Evolutionary conservation across 1,140 invertebrate genomes (phyloP), one percentile per base, ranked within the genome.

Genomic region (Lepidurus arcticus): DNA sequence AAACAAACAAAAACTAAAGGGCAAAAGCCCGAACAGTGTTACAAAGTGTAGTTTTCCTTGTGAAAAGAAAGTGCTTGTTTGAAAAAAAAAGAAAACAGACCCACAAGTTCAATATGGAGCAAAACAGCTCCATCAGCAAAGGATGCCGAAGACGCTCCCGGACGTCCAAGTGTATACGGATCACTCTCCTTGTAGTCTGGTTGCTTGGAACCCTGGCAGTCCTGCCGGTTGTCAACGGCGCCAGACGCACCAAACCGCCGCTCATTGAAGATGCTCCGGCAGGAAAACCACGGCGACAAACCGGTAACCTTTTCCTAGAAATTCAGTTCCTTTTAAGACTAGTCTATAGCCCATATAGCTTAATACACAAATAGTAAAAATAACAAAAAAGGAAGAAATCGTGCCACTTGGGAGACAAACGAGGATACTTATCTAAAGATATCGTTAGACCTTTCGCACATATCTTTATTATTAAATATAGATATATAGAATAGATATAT

Each of bases 191-290:
- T 21, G 21, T 65, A 13, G 16, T 65, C 16, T 65, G 53, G 53
- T 13, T 65, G 53, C 53, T 65, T 5, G 9, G 16, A 21, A 65
- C 53, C 53, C 21, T 65, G n/a, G n/a, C 53, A 11, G n/a, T 65
- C 53, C 53, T 65, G n/a, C 53, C 53, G 13, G 53, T 65, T 65
- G 53, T 65, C 53, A 65, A 65, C 53, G 53, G 53, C 53, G 53
- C 53, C 53, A 65, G 53, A 21, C 53, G 53, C 53, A 65, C 53
- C 16, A 65, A 65, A 21, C 53, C 53, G 16, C 53, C 53, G 53
- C 53, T 65, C 53, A 65, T 65, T 65, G 53, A 65, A n/a, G 53
- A 65, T 21, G 13, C 53, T 65, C 53, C 53, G n/a, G 53, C 53
- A n/a, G 53, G 53, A 65, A 65, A 65, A 65, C 53, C 53, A 21